A percentile compares a stretch with the other conserved stretches of the same genome.
These are phyloP conservation scores for Eupleurogrammus muticus DNA, from an alignment of 2,797 vertebrate species.

Conservation along the genomic window DNA sequence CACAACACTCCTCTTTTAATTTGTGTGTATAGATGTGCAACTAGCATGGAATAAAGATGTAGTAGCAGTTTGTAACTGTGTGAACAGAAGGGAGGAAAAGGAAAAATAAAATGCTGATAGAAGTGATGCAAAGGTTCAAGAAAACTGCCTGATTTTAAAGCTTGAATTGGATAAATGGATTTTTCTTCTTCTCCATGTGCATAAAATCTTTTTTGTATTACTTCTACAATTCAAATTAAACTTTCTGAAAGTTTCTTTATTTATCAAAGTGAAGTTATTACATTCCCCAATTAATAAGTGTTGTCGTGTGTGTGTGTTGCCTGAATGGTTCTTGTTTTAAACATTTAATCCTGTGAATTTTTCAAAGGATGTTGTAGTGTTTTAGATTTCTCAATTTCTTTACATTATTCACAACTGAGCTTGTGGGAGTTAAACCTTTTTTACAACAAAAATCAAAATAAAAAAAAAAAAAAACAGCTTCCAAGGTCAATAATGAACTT, in stretches of 20 bases:
- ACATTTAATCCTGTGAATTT: too few relatives aligned
- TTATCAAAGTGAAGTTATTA: too few relatives aligned
- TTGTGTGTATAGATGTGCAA: constrained; percentile 40
- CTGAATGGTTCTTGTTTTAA: too few relatives aligned
- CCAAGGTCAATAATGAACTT: too few relatives aligned
- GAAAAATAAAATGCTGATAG: neutral
- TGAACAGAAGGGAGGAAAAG: constrained; percentile 18
- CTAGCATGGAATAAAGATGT: constrained; percentile 39
- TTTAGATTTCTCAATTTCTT: too few relatives aligned
- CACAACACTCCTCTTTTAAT: constrained; percentile 11
- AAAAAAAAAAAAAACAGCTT: too few relatives aligned
- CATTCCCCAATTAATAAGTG: too few relatives aligned
- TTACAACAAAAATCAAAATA: too few relatives aligned
- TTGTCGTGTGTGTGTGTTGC: too few relatives aligned
- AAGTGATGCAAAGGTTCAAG: neutral
- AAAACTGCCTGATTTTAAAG: constrained; percentile 24
- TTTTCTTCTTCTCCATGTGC: constrained; percentile 3
- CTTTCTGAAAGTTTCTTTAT: neutral
- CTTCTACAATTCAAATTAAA: neutral
- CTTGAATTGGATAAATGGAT: constrained; percentile 7
- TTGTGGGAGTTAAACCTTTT: too few relatives aligned
- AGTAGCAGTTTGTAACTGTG: constrained; percentile 28
- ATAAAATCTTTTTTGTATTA: constrained; percentile 29
- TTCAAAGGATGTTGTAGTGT: too few relatives aligned
- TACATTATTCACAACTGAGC: too few relatives aligned